Conservation (phyloP, 2,888 invertebrate genomes). For the Hecatera dysodea region DNA sequence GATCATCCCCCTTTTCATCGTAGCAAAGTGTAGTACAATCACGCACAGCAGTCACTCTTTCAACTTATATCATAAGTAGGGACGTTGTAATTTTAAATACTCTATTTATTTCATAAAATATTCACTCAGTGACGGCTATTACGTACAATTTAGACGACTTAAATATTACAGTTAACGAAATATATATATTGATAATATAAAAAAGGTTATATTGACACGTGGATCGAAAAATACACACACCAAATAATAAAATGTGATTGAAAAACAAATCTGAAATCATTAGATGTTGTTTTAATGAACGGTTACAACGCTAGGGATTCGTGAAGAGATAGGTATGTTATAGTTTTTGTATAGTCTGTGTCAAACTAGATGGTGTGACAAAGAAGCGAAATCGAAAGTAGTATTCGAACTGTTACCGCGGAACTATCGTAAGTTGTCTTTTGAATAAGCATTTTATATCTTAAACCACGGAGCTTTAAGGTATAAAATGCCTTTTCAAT, state of each 20-base stretch:
- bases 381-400: neutral
- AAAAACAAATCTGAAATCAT: constrained; percentile 66
- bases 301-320: constrained; percentile 65
- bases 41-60: constrained; percentile 52
- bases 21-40: constrained; percentile 68
- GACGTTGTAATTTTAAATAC: constrained; percentile 59
- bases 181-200: constrained; percentile 30
- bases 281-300: constrained; percentile 61
- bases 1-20: constrained; percentile 42
- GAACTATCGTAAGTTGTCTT: neutral
- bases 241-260: constrained; percentile 77
- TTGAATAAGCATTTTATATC: neutral
- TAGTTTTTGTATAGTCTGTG: constrained; percentile 9
- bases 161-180: constrained; percentile 31
- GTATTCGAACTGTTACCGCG: neutral
- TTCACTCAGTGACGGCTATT: constrained; percentile 42
- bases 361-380: constrained; percentile 4
- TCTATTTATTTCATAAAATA: constrained; percentile 57
- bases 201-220: constrained; percentile 57
- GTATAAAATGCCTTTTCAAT: neutral
- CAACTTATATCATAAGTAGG: constrained; percentile 57
- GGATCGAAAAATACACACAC: constrained; percentile 68
- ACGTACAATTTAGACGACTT: constrained; percentile 37
- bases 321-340: constrained; percentile 18
- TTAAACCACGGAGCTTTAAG: neutral